Evolutionary conservation across 1,140 invertebrate species (phyloP).

Genomic region (Halictus rubicundus): DNA sequence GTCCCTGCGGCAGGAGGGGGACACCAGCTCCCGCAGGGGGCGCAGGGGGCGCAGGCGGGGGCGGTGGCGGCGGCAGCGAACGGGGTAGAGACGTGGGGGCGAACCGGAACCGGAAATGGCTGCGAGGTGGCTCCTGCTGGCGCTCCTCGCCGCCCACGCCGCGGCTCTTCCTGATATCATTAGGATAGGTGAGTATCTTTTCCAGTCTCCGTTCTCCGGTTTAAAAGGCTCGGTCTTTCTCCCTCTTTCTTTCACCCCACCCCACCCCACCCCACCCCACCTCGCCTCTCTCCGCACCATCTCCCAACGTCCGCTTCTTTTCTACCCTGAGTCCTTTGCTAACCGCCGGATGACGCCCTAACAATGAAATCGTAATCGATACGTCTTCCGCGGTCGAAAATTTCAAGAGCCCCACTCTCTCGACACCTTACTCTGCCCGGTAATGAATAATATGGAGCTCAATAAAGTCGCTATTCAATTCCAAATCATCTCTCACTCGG

Average conservation of each 20-base stretch:
- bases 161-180: constrained; percentile 77
- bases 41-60: constrained; percentile 5
- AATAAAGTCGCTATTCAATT: too few relatives aligned
- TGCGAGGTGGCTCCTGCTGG: constrained; percentile 73
- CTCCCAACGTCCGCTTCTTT: not conserved
- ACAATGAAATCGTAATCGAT: constrained; percentile 26
- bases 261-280: not conserved
- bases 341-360: not conserved
- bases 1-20: constrained; percentile 45
- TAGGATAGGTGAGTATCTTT: constrained; percentile 75
- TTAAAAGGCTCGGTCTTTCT: constrained; percentile 31
- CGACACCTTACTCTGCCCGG: too few relatives aligned
- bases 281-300: too few relatives aligned
- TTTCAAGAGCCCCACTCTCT: not conserved
- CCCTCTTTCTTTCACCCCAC: not conserved
- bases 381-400: not conserved
- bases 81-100: constrained; percentile 51
- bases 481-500: too few relatives aligned
- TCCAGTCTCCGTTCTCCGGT: constrained; percentile 31
- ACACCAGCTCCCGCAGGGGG: constrained; percentile 26
- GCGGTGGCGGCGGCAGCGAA: constrained; percentile 34
- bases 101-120: constrained; percentile 72
- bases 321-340: not conserved
- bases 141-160: constrained; percentile 67
- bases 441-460: too few relatives aligned